Percentiles rank a stretch among this genome's conserved stretches.
Conservation (phyloP, 2,797 vertebrate species). For the Glyptemys insculpta region DNA sequence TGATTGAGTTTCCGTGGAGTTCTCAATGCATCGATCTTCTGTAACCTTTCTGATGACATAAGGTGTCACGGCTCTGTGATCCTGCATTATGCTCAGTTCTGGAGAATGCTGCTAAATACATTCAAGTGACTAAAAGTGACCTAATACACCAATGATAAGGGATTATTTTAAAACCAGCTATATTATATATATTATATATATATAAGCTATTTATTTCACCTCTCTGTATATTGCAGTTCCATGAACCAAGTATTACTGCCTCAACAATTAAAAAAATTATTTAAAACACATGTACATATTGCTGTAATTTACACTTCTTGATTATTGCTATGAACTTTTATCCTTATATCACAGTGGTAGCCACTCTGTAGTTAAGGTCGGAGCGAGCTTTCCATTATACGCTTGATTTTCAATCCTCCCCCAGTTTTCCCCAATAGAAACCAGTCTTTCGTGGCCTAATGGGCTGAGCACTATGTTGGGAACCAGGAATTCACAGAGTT, state of each 20-base stretch:
- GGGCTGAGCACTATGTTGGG: neutral
- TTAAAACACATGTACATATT: slow-evolving; percentile 77
- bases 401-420: neutral
- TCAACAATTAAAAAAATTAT: slow-evolving; percentile 88
- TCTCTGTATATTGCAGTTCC: slow-evolving; percentile 89
- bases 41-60: slow-evolving; percentile 82
- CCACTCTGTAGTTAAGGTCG: fast-evolving
- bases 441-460: neutral
- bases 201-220: slow-evolving; percentile 94
- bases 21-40: slow-evolving; percentile 79
- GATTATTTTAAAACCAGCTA: slow-evolving; percentile 89
- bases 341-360: neutral
- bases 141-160: slow-evolving; percentile 88
- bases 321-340: neutral
- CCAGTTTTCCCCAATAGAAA: neutral
- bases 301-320: slow-evolving; percentile 67
- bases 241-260: slow-evolving; percentile 89
- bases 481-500: fast-evolving
- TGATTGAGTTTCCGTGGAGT: slow-evolving; percentile 77
- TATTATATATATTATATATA: slow-evolving; percentile 90
- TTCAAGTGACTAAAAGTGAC: slow-evolving; percentile 85
- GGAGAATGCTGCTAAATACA: slow-evolving; percentile 87
- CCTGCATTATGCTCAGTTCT: slow-evolving; percentile 83
- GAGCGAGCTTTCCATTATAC: neutral
- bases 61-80: slow-evolving; percentile 82